Evolutionary conservation across 1,140 invertebrate genomes (phyloP).

Genomic region (Bursaphelenchus mucronatus): DNA sequence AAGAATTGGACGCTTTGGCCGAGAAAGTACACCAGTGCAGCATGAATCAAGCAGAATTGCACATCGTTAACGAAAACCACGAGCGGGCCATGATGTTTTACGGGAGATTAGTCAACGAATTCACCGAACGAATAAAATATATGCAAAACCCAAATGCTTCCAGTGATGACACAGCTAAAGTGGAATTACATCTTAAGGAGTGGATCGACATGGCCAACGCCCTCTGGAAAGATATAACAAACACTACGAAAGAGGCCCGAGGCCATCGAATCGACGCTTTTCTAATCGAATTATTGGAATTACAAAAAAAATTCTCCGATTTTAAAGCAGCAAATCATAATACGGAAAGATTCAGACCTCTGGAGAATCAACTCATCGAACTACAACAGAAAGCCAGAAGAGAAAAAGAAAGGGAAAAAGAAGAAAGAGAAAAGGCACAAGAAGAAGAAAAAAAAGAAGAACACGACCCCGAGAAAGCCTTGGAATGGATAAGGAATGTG

Average conservation of each 20-base stretch:
- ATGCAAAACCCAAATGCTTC: slow-evolving; percentile 40
- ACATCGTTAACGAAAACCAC: slow-evolving; percentile 55
- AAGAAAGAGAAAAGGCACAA: slow-evolving; percentile 25
- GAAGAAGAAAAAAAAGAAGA: slow-evolving; percentile 1
- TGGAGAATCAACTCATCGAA: slow-evolving; percentile 34
- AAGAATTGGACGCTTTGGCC: slow-evolving; percentile 1
- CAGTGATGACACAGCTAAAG: slow-evolving; percentile 33
- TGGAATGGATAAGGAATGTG: too few relatives aligned
- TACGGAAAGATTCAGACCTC: slow-evolving; percentile 24
- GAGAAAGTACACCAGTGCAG: neutral
- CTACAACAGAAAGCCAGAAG: slow-evolving; percentile 31
- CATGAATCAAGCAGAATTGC: slow-evolving; percentile 42
- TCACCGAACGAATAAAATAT: slow-evolving; percentile 47
- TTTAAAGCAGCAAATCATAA: slow-evolving; percentile 16
- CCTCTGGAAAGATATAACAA: slow-evolving; percentile 32
- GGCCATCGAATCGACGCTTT: slow-evolving; percentile 23
- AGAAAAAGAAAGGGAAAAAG: slow-evolving; percentile 21
- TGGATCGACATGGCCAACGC: slow-evolving; percentile 15
- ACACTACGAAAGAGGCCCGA: slow-evolving; percentile 24
- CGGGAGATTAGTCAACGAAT: slow-evolving; percentile 42
- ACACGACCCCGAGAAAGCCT: too few relatives aligned
- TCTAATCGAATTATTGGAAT: slow-evolving; percentile 29
- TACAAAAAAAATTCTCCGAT: slow-evolving; percentile 25
- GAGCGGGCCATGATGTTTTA: slow-evolving; percentile 47
- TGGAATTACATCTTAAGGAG: slow-evolving; percentile 40